A percentile compares a stretch with the other conserved stretches of the same genome.
phyloP scores from a whole-genome alignment of 2,888 invertebrate genomes.

The Hymenopus coronatus region DNA sequence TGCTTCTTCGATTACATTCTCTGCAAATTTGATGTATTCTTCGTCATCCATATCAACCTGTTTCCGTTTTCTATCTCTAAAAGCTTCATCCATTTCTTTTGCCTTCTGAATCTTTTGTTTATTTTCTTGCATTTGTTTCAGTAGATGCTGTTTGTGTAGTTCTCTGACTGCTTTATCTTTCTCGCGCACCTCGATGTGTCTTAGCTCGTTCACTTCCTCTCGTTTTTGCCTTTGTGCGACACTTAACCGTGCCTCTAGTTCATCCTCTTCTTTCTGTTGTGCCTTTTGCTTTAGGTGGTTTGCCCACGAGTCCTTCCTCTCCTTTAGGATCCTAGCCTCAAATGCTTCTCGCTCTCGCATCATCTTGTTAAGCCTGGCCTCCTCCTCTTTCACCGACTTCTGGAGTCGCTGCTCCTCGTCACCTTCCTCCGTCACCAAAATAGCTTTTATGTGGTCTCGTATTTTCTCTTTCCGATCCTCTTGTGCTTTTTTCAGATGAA shows the following conservation, averaged over 20 bases:
- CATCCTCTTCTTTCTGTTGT: fast-evolving
- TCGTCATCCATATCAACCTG: background rate
- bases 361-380: background rate
- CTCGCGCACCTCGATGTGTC: background rate
- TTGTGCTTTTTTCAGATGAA: background rate
- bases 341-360: background rate
- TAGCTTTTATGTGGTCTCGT: background rate
- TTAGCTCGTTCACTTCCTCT: background rate
- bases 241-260: background rate
- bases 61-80: background rate
- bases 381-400: background rate
- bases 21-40: background rate
- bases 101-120: background rate
- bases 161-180: background rate
- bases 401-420: background rate
- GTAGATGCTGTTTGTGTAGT: no score
- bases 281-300: background rate
- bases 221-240: background rate
- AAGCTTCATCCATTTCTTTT: background rate
- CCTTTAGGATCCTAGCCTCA: background rate
- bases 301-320: background rate
- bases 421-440: background rate
- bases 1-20: background rate
- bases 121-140: background rate
- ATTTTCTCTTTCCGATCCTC: background rate